phyloP scores from a whole-genome alignment of 2,888 invertebrate species.

The Lobophora halterata region DNA sequence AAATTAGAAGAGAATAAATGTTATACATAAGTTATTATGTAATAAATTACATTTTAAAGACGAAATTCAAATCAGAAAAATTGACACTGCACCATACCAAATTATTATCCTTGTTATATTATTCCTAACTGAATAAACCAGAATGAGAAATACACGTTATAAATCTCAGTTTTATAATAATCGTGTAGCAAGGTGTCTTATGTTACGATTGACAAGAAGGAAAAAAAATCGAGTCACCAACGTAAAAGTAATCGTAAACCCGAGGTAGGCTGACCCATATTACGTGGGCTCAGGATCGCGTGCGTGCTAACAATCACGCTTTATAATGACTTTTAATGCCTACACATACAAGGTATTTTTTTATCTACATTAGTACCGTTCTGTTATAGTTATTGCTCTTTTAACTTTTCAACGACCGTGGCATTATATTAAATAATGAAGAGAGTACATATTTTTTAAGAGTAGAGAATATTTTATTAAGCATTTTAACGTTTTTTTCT shows the following conservation, averaged over 20 bases:
- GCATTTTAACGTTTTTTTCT: too few species aligned
- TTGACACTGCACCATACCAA: too few species aligned
- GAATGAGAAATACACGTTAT: too few species aligned
- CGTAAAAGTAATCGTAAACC: slow-evolving; percentile 53
- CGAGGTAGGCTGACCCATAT: slow-evolving; percentile 50
- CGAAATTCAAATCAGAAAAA: too few species aligned
- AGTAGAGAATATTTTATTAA: slow-evolving; percentile 2
- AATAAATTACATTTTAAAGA: too few species aligned
- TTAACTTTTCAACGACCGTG: slow-evolving; percentile 42
- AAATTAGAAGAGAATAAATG: too few species aligned
- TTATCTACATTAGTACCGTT: slow-evolving; percentile 45
- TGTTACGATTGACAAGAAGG: slow-evolving; percentile 43
- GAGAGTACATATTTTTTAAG: slow-evolving; percentile 7
- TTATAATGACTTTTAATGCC: slow-evolving; percentile 60
- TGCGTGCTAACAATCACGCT: slow-evolving; percentile 65
- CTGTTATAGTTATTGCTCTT: slow-evolving; percentile 55
- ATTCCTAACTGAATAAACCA: too few species aligned
- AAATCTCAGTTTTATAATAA: too few species aligned
- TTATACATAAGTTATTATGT: too few species aligned
- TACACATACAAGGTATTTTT: slow-evolving; percentile 64
- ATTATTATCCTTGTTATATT: too few species aligned
- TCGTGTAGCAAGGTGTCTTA: too few species aligned
- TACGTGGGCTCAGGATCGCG: slow-evolving; percentile 41
- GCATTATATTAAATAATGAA: slow-evolving; percentile 25
- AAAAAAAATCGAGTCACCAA: slow-evolving; percentile 50